These are phyloP conservation scores for Drosophila borealis DNA, from an alignment of 2,888 invertebrate genomes.

Conservation along the genomic window DNA sequence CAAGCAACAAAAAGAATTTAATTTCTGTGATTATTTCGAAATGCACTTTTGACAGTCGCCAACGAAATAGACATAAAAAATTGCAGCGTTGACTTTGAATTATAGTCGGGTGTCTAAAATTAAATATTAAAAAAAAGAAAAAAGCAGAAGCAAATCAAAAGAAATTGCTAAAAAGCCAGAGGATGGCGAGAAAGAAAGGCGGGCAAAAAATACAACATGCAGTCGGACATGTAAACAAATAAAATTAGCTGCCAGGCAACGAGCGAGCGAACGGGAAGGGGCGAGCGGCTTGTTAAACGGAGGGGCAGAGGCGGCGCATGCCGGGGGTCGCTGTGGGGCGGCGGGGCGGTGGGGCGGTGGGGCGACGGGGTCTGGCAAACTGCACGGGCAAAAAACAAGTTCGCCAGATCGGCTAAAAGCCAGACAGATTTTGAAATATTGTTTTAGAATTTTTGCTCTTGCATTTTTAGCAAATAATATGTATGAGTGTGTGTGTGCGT, in stretches of 20 bases:
- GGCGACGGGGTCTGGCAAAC: constrained; percentile 38
- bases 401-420: constrained; percentile 80
- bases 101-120: constrained; percentile 78
- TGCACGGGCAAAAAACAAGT: constrained; percentile 72
- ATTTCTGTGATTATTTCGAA: constrained; percentile 34
- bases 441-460: constrained; percentile 77
- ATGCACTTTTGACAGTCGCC: constrained; percentile 61
- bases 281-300: constrained; percentile 9
- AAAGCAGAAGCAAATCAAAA: constrained; percentile 40
- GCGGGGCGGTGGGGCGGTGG: neutral
- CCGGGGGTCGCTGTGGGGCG: neutral
- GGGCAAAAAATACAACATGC: constrained; percentile 71
- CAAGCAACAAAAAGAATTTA: constrained; percentile 1
- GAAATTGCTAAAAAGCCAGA: constrained; percentile 65
- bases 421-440: constrained; percentile 81
- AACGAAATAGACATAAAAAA: constrained; percentile 73
- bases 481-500: constrained; percentile 22
- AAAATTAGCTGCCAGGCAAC: constrained; percentile 76
- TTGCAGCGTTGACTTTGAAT: constrained; percentile 81
- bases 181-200: constrained; percentile 43
- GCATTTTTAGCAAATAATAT: constrained; percentile 70
- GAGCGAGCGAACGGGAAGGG: constrained; percentile 24
- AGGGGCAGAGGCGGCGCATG: neutral
- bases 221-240: constrained; percentile 80
- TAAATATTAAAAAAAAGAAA: constrained; percentile 73